Percentiles rank a stretch among this genome's conserved stretches.
These are phyloP conservation scores for Epirrhoe tristata DNA, from an alignment of 2,888 invertebrate genomes.

Conservation along the genomic window DNA sequence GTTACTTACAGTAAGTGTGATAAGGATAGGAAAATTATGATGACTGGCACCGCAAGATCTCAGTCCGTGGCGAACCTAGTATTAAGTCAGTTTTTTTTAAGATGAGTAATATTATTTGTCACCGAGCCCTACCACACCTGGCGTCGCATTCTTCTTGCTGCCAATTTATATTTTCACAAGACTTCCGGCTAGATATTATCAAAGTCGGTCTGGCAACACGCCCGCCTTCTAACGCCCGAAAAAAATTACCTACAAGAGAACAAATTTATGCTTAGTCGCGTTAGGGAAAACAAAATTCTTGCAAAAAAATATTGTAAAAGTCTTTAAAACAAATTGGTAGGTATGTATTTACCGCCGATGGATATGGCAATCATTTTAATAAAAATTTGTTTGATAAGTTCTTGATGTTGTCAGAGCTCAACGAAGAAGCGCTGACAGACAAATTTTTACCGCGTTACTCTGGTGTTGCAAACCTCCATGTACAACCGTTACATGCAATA, in stretches of 20 bases:
- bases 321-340: no score
- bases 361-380: background rate
- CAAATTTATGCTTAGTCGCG: background rate
- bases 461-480: no score
- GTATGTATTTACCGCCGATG: background rate
- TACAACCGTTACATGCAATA: no score
- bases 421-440: no score
- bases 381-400: no score
- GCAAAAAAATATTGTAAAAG: background rate
- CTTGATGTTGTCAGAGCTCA: no score
- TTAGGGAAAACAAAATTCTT: background rate
- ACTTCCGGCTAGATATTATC: constrained; percentile 29
- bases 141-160: constrained; percentile 37
- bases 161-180: constrained; percentile 42
- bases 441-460: no score
- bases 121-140: constrained; percentile 44
- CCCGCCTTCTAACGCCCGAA: constrained; percentile 13
- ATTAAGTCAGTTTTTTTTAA: background rate
- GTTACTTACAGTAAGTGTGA: no score
- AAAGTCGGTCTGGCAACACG: constrained; percentile 29
- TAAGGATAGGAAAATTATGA: no score
- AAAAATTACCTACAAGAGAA: constrained; percentile 5
- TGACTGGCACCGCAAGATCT: no score
- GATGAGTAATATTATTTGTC: constrained; percentile 23
- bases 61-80: no score